phyloP scores from a whole-genome alignment of 2,113 vertebrate genomes.

The Protomyctophum bolini region DNA sequence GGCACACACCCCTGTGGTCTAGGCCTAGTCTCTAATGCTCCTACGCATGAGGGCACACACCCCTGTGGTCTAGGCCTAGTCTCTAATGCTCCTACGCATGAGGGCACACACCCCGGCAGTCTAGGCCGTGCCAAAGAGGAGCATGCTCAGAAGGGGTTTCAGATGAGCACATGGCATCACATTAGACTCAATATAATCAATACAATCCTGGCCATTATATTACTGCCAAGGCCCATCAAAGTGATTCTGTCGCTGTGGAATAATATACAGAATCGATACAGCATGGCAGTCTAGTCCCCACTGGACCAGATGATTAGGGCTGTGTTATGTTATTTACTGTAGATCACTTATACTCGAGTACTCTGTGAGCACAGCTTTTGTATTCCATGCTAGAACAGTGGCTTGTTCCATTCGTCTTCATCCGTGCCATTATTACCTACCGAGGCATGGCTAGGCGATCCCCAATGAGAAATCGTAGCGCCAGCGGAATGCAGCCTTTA shows the following conservation, averaged over 20 bases:
- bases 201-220: slow-evolving; percentile 19
- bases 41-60: not conserved
- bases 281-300: slow-evolving; percentile 5
- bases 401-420: slow-evolving; percentile 1
- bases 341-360: not conserved
- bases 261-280: slow-evolving; percentile 40
- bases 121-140: not conserved
- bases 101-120: not conserved
- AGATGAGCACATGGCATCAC: slow-evolving; percentile 12
- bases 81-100: not conserved
- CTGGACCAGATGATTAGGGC: slow-evolving; percentile 19
- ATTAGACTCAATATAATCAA: slow-evolving; percentile 28
- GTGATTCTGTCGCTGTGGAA: slow-evolving; percentile 23
- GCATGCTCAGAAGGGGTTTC: not conserved
- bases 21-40: too few relatives aligned
- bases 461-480: slow-evolving; percentile 16
- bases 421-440: not conserved
- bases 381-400: not conserved
- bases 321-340: not conserved
- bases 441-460: slow-evolving; percentile 17
- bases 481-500: slow-evolving; percentile 17
- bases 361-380: not conserved
- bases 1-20: not conserved
- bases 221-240: slow-evolving; percentile 24
- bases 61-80: not conserved